phyloP scores from a whole-genome alignment of 1,140 invertebrate species.

The Aradophagus sp. region DNA sequence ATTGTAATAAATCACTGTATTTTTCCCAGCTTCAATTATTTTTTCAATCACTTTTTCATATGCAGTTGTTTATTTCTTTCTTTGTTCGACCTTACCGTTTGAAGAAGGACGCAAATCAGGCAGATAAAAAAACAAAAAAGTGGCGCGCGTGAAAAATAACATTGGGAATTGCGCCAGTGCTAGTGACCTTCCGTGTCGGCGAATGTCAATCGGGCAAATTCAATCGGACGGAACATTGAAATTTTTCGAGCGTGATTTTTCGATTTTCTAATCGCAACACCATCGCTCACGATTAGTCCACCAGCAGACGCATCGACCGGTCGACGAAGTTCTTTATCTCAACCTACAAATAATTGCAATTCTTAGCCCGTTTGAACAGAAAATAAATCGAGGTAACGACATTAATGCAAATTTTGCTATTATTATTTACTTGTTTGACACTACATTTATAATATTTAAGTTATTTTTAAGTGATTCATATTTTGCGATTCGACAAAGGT shows the following conservation, averaged over 20 bases:
- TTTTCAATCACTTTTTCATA: too few species aligned
- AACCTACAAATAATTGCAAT: background rate
- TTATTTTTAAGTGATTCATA: constrained; percentile 8
- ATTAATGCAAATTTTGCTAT: background rate
- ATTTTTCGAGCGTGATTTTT: constrained; percentile 5
- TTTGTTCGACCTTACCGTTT: too few species aligned
- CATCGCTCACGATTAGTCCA: background rate
- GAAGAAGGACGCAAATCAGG: too few species aligned
- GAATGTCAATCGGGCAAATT: constrained; percentile 16
- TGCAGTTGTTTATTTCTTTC: too few species aligned
- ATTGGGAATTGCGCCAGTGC: constrained; percentile 4
- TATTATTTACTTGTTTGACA: too few species aligned
- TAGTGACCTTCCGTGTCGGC: constrained; percentile 34
- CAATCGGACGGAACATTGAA: background rate
- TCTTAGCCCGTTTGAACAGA: background rate
- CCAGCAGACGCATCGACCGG: too few species aligned
- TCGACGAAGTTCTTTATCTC: background rate
- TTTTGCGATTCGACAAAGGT: constrained; percentile 1
- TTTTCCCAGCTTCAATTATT: too few species aligned
- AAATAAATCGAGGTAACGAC: constrained; percentile 9
- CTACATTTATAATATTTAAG: background rate
- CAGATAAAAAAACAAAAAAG: constrained; percentile 1
- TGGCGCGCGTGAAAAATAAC: background rate
- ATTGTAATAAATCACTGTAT: too few species aligned
- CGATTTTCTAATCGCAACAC: background rate